Evolutionary conservation across 2,797 vertebrate species (phyloP).

Genomic region (Clarias laeviceps): DNA sequence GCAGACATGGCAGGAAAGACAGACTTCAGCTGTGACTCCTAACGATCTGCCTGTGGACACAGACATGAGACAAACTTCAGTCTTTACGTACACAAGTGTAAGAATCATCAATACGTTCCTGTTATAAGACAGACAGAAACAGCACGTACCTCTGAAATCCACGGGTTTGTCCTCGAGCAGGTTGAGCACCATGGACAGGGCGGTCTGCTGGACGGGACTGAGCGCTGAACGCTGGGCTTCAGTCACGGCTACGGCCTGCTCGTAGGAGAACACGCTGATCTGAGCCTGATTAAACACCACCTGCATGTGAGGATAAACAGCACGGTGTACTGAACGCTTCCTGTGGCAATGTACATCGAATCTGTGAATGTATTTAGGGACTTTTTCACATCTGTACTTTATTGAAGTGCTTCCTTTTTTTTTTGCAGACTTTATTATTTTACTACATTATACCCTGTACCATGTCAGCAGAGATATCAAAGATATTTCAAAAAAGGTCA

Average conservation of each 20-base stretch:
- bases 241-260: constrained; percentile 77
- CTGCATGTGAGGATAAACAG: constrained; percentile 55
- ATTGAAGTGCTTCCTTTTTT: background rate
- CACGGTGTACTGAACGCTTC: background rate
- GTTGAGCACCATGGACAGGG: constrained; percentile 76
- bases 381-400: background rate
- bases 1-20: constrained; percentile 63
- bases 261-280: constrained; percentile 77
- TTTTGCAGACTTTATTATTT: background rate
- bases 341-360: background rate
- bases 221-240: constrained; percentile 63
- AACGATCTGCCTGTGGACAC: constrained; percentile 67
- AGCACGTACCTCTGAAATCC: constrained; percentile 70
- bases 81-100: background rate
- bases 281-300: constrained; percentile 73
- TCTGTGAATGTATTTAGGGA: background rate
- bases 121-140: background rate
- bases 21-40: constrained; percentile 62
- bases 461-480: too few relatives aligned
- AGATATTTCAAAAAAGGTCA: too few relatives aligned
- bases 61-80: constrained; percentile 10
- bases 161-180: constrained; percentile 71
- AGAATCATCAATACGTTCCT: background rate
- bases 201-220: constrained; percentile 69
- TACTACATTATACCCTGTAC: background rate